Conservation (phyloP, 2,113 vertebrate species). For the Prionailurus viverrinus region DNA sequence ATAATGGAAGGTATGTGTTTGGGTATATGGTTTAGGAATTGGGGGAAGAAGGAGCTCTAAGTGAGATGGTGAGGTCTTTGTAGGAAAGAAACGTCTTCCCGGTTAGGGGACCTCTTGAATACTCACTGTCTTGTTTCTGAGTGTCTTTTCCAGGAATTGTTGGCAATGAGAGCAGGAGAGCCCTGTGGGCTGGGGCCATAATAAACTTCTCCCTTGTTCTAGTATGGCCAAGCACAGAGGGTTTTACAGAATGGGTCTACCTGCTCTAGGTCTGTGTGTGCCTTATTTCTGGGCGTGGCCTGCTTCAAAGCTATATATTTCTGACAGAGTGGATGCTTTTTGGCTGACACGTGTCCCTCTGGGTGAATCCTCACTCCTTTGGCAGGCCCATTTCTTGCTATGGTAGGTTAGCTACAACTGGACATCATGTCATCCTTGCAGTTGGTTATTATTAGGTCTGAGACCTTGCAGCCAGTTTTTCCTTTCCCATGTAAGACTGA, state of each 20-base stretch:
- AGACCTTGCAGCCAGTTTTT: conserved; percentile 19
- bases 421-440: neutral
- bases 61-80: neutral
- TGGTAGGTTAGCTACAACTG: neutral
- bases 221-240: neutral
- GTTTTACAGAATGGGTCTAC: neutral
- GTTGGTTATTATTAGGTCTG: neutral
- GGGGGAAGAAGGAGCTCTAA: neutral
- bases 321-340: neutral
- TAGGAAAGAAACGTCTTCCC: neutral
- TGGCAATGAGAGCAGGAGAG: neutral
- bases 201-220: neutral
- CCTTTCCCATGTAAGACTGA: neutral
- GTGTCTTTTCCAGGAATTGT: neutral
- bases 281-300: neutral
- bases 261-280: neutral
- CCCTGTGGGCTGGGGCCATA: neutral
- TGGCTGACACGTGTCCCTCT: neutral
- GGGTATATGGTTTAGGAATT: neutral
- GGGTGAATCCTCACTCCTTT: neutral
- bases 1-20: neutral
- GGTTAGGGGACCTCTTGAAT: neutral
- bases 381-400: conserved; percentile 1
- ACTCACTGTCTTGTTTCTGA: neutral
- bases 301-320: neutral